phyloP scores from a whole-genome alignment of 1,140 invertebrate species.

The Macrocentrus cingulum region DNA sequence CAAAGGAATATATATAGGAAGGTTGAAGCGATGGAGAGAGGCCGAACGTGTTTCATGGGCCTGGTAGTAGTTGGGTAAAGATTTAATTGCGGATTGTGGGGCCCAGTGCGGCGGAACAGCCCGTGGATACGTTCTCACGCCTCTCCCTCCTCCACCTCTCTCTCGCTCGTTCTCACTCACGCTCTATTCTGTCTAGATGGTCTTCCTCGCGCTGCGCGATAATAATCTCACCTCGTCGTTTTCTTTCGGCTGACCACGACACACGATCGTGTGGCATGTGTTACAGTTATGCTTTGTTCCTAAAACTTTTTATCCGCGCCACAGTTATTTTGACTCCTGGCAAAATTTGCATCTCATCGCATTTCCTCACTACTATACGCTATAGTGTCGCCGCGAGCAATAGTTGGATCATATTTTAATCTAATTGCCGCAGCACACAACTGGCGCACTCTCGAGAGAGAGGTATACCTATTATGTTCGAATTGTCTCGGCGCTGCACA shows the following conservation, averaged over 20 bases:
- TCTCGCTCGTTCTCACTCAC: conserved; percentile 3
- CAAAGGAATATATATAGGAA: not conserved
- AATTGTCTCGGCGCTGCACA: too few species aligned
- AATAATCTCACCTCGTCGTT: conserved; percentile 18
- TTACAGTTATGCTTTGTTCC: too few species aligned
- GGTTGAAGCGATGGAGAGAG: conserved; percentile 4
- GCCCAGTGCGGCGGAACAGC: conserved; percentile 27
- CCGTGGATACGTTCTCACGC: conserved; percentile 45
- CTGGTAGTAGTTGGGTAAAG: conserved; percentile 33
- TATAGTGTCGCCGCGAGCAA: too few species aligned
- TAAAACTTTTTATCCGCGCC: too few species aligned
- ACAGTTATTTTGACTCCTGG: too few species aligned
- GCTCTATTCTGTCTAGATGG: not conserved
- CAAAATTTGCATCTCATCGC: too few species aligned
- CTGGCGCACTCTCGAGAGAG: too few species aligned
- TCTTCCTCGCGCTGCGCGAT: conserved; percentile 8
- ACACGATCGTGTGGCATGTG: too few species aligned
- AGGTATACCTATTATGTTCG: too few species aligned
- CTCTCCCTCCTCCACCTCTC: conserved; percentile 27
- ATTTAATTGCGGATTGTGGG: conserved; percentile 36
- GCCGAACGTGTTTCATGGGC: conserved; percentile 25
- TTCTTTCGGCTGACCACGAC: not conserved
- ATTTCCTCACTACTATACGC: too few species aligned
- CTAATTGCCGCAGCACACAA: too few species aligned
- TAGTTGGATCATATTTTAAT: too few species aligned